Percentiles rank a stretch among this genome's conserved stretches.
Evolutionary conservation across 2,113 vertebrate genomes (phyloP).

Genomic region (Oncorhynchus kisutch): DNA sequence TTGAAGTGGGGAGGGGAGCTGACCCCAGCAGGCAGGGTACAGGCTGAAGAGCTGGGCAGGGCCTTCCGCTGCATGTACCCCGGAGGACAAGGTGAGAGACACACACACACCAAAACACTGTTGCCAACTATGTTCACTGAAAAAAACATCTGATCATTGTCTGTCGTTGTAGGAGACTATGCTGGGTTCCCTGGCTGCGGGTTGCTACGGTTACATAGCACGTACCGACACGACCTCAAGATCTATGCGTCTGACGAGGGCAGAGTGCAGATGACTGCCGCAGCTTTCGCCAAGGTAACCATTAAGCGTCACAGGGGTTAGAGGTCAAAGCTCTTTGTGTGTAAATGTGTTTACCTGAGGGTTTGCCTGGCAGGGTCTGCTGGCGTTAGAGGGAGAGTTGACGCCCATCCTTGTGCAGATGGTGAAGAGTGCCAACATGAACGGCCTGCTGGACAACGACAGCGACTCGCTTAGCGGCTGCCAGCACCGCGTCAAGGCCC

Average conservation of each 20-base stretch:
- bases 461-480: constrained; percentile 93
- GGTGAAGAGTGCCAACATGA: constrained; percentile 99
- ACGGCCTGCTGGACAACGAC: constrained; percentile 95
- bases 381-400: constrained; percentile 95
- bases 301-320: neutral
- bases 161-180: constrained; percentile 84
- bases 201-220: constrained; percentile 93
- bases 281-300: constrained; percentile 94
- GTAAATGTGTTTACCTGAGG: neutral
- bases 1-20: constrained; percentile 97
- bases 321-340: neutral
- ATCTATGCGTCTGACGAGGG: constrained; percentile 98
- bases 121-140: too few relatives aligned
- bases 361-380: constrained; percentile 79
- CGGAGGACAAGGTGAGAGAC: constrained; percentile 88
- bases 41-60: constrained; percentile 93
- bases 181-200: constrained; percentile 97
- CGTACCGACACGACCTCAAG: constrained; percentile 96
- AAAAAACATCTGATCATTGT: too few relatives aligned
- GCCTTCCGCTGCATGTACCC: constrained; percentile 99
- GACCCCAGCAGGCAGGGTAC: constrained; percentile 90
- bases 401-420: constrained; percentile 98
- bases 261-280: constrained; percentile 97
- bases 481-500: constrained; percentile 92
- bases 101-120: neutral